Evolutionary conservation across 2,113 vertebrate genomes (phyloP).

Genomic region (Machaerirhynchus nigripectus): DNA sequence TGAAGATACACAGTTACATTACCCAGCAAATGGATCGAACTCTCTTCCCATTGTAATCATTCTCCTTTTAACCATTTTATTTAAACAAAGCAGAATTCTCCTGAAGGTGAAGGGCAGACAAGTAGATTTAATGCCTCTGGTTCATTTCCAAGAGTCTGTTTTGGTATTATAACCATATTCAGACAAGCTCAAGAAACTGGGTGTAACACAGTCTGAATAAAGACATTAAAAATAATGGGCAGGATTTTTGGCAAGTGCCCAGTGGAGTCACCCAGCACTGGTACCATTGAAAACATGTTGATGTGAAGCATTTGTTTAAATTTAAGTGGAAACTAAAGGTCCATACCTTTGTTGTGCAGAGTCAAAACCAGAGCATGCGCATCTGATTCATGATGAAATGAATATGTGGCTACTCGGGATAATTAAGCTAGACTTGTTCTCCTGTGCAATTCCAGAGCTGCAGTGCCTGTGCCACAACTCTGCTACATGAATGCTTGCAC

Average conservation of each 20-base stretch:
- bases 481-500: neutral
- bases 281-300: neutral
- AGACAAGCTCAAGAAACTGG: neutral
- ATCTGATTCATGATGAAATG: neutral
- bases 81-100: neutral
- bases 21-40: rapidly evolving
- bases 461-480: neutral
- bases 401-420: neutral
- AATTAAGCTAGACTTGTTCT: neutral
- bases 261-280: neutral
- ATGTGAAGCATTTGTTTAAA: neutral
- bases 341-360: neutral
- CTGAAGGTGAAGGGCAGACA: neutral
- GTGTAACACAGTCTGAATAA: neutral
- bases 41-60: neutral
- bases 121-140: neutral
- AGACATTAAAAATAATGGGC: neutral
- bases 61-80: neutral
- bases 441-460: neutral
- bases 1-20: neutral
- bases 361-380: neutral
- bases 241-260: neutral
- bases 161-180: neutral
- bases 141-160: neutral
- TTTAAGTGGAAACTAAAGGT: neutral